phyloP scores from a whole-genome alignment of 2,797 vertebrate species.

The Typhlichthys subterraneus region DNA sequence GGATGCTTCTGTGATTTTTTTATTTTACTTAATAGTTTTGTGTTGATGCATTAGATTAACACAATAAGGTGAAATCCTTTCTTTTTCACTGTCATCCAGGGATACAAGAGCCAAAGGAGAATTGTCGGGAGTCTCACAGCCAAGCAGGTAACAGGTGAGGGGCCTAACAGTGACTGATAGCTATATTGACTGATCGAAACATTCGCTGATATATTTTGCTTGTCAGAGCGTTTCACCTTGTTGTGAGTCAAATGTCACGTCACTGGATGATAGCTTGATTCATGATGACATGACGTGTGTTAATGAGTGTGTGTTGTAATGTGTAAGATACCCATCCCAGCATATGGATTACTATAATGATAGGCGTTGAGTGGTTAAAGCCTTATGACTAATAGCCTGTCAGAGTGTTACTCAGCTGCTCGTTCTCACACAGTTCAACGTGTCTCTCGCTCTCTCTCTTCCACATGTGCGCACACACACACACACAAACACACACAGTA shows the following conservation, averaged over 20 bases:
- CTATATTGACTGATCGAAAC: conserved; percentile 49
- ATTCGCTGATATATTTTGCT: conserved; percentile 57
- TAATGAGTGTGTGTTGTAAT: conserved; percentile 51
- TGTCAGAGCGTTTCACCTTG: conserved; percentile 58
- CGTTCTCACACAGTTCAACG: conserved; percentile 93
- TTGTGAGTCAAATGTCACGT: conserved; percentile 49
- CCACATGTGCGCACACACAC: neutral
- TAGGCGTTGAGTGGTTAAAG: conserved; percentile 76
- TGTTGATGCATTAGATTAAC: neutral
- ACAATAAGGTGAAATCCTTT: conserved; percentile 16
- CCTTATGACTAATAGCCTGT: conserved; percentile 72
- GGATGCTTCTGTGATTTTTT: too few relatives aligned
- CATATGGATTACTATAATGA: conserved; percentile 91
- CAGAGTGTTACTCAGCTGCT: conserved; percentile 84
- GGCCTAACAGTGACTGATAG: conserved; percentile 47
- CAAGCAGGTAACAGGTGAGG: conserved; percentile 25
- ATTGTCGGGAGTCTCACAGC: conserved; percentile 7
- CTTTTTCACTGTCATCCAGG: neutral
- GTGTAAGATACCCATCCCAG: conserved; percentile 66
- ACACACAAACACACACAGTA: neutral
- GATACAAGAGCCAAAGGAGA: conserved; percentile 9
- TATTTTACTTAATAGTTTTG: too few relatives aligned
- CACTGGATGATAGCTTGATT: conserved; percentile 38
- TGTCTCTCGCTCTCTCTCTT: neutral
- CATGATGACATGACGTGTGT: conserved; percentile 41